Percentiles rank a stretch among this genome's conserved stretches.
Evolutionary conservation across 2,797 vertebrate species (phyloP).

Genomic region (Kryptolebias ocellatus): DNA sequence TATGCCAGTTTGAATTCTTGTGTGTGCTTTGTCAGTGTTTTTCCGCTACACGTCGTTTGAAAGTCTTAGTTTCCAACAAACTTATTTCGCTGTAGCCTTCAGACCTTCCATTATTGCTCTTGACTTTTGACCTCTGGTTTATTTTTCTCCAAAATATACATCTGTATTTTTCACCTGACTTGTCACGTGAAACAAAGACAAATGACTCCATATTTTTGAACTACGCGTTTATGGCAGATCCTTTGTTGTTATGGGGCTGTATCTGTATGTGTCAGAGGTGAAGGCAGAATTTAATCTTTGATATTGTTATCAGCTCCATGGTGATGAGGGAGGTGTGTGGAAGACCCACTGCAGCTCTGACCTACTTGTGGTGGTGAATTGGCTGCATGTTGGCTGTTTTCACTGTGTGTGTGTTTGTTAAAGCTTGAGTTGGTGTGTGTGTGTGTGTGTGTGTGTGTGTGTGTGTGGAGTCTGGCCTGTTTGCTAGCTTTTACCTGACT

Average conservation of each 20-base stretch:
- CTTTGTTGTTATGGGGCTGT: slow-evolving; percentile 4
- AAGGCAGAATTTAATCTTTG: slow-evolving; percentile 75
- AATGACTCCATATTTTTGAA: slow-evolving; percentile 30
- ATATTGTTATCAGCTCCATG: slow-evolving; percentile 68
- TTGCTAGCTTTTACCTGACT: no score
- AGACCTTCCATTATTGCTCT: slow-evolving; percentile 10
- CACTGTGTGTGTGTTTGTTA: slow-evolving; percentile 42
- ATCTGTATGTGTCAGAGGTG: slow-evolving; percentile 22
- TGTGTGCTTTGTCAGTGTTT: background rate
- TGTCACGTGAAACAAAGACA: background rate
- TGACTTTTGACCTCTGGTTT: slow-evolving; percentile 41
- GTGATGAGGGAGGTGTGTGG: slow-evolving; percentile 65
- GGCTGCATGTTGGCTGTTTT: slow-evolving; percentile 55
- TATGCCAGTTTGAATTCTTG: background rate
- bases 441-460: slow-evolving; percentile 26
- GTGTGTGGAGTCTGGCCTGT: slow-evolving; percentile 18
- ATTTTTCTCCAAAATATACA: no score
- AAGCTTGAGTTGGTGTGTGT: slow-evolving; percentile 51
- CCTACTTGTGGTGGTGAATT: slow-evolving; percentile 76
- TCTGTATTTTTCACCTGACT: background rate
- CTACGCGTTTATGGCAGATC: background rate
- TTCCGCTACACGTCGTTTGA: slow-evolving; percentile 12
- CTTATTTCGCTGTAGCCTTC: slow-evolving; percentile 7
- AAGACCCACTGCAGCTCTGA: slow-evolving; percentile 79
- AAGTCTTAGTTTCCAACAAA: slow-evolving; percentile 44